A percentile compares a stretch with the other conserved stretches of the same genome.
Evolutionary conservation across 2,113 vertebrate genomes (phyloP).

Genomic region (Phrynosoma platyrhinos): DNA sequence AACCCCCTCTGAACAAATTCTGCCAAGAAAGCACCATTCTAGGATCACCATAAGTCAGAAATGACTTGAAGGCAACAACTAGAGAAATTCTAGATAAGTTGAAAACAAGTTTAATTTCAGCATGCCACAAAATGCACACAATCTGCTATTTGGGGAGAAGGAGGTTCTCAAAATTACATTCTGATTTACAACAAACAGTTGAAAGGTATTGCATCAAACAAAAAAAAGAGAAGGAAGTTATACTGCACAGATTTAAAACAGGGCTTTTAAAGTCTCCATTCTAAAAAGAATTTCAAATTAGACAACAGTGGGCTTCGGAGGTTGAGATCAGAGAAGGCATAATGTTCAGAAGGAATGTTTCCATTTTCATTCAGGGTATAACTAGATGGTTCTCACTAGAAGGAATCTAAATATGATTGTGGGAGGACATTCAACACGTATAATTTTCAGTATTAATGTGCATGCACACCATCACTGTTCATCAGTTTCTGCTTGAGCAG

Average conservation of each 20-base stretch:
- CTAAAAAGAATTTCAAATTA: constrained; percentile 1
- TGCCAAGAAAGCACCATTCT: no score
- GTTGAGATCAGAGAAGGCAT: not conserved
- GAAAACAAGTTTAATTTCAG: not conserved
- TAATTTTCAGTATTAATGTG: constrained; percentile 8
- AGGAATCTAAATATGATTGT: not conserved
- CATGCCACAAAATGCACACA: not conserved
- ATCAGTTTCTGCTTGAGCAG: constrained; percentile 4
- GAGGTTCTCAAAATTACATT: not conserved
- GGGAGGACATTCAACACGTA: not conserved
- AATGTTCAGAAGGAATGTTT: not conserved
- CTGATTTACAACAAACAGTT: not conserved
- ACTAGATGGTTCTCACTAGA: not conserved
- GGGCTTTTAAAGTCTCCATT: not conserved
- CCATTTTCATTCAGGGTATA: not conserved
- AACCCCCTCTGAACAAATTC: no score
- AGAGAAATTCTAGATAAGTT: constrained; percentile 16
- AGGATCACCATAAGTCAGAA: no score
- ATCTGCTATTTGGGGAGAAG: constrained; percentile 5
- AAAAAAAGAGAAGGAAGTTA: not conserved
- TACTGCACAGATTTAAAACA: fast-evolving
- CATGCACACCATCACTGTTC: not conserved
- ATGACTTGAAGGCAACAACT: constrained; percentile 17
- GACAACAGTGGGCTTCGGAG: not conserved
- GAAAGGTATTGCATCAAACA: not conserved